A percentile compares a stretch with the other conserved stretches of the same genome.
These are phyloP conservation scores for Chloromyia formosa DNA, from an alignment of 2,888 invertebrate genomes.

Conservation along the genomic window DNA sequence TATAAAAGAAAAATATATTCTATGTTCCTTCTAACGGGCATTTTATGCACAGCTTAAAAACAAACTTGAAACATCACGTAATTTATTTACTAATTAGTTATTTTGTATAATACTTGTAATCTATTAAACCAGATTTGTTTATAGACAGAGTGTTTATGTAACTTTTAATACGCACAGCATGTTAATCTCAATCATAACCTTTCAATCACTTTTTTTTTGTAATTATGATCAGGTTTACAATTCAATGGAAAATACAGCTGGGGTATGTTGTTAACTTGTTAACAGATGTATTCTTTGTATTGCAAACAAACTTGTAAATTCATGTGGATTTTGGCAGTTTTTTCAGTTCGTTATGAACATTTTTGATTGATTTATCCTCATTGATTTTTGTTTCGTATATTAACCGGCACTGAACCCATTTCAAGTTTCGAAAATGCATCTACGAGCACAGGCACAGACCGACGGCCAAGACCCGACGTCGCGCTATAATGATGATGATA, in stretches of 20 bases:
- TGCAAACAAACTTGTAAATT: slow-evolving; percentile 54
- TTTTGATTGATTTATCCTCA: background rate
- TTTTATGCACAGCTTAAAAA: too few relatives aligned
- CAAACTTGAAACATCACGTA: too few relatives aligned
- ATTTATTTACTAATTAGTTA: too few relatives aligned
- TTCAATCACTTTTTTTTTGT: slow-evolving; percentile 26
- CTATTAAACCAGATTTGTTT: too few relatives aligned
- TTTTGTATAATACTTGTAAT: too few relatives aligned
- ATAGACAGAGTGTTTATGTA: slow-evolving; percentile 35
- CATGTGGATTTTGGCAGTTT: background rate
- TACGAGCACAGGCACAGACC: too few relatives aligned
- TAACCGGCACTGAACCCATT: too few relatives aligned
- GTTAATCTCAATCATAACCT: slow-evolving; percentile 46
- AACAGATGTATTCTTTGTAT: slow-evolving; percentile 53
- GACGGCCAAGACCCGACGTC: too few relatives aligned
- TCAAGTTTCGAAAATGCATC: too few relatives aligned
- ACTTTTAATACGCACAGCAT: slow-evolving; percentile 45
- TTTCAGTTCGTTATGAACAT: background rate
- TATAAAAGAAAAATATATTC: too few relatives aligned
- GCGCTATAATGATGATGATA: too few relatives aligned
- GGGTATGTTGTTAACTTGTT: slow-evolving; percentile 66
- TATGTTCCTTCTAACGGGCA: too few relatives aligned
- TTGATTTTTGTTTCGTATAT: background rate
- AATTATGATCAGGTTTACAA: slow-evolving; percentile 68
- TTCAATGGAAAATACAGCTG: slow-evolving; percentile 71